A percentile compares a stretch with the other conserved stretches of the same genome.
Conservation (phyloP, 2,888 invertebrate genomes). For the Stratiomys singularior region DNA sequence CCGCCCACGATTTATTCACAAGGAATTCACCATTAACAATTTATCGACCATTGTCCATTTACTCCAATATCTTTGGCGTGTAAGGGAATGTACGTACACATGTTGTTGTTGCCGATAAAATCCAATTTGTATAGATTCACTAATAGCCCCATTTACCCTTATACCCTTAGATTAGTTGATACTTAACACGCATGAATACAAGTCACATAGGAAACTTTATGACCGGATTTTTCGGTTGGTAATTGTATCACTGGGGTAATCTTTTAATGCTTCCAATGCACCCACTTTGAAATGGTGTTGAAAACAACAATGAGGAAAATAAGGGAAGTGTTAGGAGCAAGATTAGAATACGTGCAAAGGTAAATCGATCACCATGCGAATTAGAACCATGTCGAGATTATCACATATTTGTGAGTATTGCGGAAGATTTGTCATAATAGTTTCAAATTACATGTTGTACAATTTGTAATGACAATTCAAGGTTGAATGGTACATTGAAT, state of each 20-base stretch:
- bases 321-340: neutral
- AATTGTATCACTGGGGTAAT: constrained; percentile 59
- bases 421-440: no score
- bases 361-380: neutral
- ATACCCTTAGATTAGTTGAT: constrained; percentile 48
- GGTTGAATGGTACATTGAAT: no score
- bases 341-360: constrained; percentile 1
- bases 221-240: constrained; percentile 17
- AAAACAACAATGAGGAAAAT: neutral
- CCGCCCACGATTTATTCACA: neutral
- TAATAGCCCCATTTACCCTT: constrained; percentile 47
- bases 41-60: constrained; percentile 19
- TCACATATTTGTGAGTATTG: no score
- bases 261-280: constrained; percentile 63
- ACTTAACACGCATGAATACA: constrained; percentile 28
- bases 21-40: constrained; percentile 5
- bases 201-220: constrained; percentile 31
- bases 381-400: no score
- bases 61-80: neutral
- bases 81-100: neutral
- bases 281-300: neutral
- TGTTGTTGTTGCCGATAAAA: neutral
- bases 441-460: no score
- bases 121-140: constrained; percentile 36
- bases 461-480: no score